These are phyloP conservation scores for Diaprepes abbreviatus DNA, from an alignment of 2,888 invertebrate species.

Conservation along the genomic window DNA sequence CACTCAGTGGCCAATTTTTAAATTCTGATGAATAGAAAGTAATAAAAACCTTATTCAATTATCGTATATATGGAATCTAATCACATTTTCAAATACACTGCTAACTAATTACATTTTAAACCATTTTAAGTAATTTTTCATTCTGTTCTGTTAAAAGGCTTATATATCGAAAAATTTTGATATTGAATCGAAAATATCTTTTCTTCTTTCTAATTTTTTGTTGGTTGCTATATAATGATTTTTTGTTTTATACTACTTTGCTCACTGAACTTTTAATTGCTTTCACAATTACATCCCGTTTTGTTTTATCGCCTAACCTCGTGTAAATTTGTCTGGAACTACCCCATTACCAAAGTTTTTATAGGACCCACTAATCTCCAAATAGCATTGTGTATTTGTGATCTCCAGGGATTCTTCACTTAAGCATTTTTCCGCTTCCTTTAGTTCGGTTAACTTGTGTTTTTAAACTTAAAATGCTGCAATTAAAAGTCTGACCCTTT, in stretches of 20 bases:
- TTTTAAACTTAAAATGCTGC: slow-evolving; percentile 48
- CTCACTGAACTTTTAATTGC: slow-evolving; percentile 59
- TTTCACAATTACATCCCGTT: slow-evolving; percentile 59
- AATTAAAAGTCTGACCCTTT: neutral
- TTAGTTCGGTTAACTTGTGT: slow-evolving; percentile 50
- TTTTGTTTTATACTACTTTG: slow-evolving; percentile 58
- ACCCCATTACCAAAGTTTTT: slow-evolving; percentile 57
- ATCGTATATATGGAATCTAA: no score
- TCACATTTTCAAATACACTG: no score
- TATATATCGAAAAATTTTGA: no score
- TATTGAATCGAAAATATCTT: no score
- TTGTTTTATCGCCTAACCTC: slow-evolving; percentile 58
- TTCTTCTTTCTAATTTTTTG: no score
- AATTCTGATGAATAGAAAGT: no score
- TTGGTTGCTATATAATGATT: no score
- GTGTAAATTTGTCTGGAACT: slow-evolving; percentile 55
- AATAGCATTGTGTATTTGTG: slow-evolving; percentile 53
- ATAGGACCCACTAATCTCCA: slow-evolving; percentile 55
- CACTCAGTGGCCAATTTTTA: no score
- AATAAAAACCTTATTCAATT: no score
- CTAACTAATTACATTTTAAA: no score
- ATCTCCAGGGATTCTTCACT: slow-evolving; percentile 54
- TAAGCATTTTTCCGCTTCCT: slow-evolving; percentile 53
- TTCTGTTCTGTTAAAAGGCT: no score
- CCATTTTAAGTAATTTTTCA: no score